Evolutionary conservation across 2,888 invertebrate genomes (phyloP), one percentile per base, ranked within the genome.

Genomic region (Campoplex capitator): DNA sequence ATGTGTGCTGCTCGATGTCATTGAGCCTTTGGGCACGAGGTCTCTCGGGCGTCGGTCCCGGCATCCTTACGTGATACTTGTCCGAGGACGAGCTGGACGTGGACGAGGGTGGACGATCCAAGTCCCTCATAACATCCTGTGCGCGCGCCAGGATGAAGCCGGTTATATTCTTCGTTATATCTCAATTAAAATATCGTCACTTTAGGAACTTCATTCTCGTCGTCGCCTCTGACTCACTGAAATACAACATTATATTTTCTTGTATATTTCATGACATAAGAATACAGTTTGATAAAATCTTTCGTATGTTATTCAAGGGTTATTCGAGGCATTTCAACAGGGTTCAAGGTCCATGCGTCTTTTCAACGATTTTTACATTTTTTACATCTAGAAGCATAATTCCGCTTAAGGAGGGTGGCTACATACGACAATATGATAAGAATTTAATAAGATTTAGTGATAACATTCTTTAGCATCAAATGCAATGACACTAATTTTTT

Each of bases 21-120:
- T 91, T 94, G 84, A 94, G 93, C 88, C 93, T 92, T 86, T 93
- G 93, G 56, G 93, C 94, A 79, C 94, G 93, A 86, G 94, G 93
- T 89, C 94, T 92, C 76, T 94, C 94, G 86, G 93, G 91, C 84
- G 91, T 91, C 85, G 94, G 92, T 89, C 94, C 94, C 87, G 94
- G 93, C 94, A 94, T 94, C 91, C 92, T 94, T 65, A 73, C 79
- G 87, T 87, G 87, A 73, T 87, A 87, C 76, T 87, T 87, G 87
- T 85, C 92, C 89, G 93, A 93, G 88, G 93, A 93, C 86, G 92
- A 91, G 13, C 92, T 93, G 42, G 90, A 92, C 84, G 87, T 76
- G 28, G 87, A 84, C 84, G 87, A 87, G 79, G 87, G 83, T 67
- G 89, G 92, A 92, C 88, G 93, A 93, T 91, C 92, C 93, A 91